These are phyloP conservation scores for Agapetus fuscipes DNA, from an alignment of 2,888 invertebrate species.

Conservation along the genomic window DNA sequence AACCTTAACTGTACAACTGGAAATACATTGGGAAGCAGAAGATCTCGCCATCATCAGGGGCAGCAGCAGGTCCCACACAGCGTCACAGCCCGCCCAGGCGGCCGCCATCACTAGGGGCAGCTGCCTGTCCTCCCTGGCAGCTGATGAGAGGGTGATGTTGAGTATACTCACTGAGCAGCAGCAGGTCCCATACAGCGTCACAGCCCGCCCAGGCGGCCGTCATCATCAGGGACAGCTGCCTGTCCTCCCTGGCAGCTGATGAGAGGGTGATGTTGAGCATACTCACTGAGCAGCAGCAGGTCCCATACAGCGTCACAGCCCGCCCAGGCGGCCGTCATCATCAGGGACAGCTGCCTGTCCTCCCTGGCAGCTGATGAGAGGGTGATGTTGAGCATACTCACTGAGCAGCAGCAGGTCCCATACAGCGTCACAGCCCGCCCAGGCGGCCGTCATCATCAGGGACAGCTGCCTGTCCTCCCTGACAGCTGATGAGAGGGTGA, in stretches of 20 bases:
- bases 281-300: conserved; percentile 47
- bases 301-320: conserved; percentile 84
- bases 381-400: too few species aligned
- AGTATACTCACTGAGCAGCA: conserved; percentile 42
- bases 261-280: conserved; percentile 1
- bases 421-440: conserved; percentile 79
- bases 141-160: too few species aligned
- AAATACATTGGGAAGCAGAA: too few species aligned
- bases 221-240: conserved; percentile 73
- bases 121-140: conserved; percentile 70
- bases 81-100: conserved; percentile 80
- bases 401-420: conserved; percentile 65
- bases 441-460: conserved; percentile 74
- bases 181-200: conserved; percentile 76
- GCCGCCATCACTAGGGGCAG: conserved; percentile 76
- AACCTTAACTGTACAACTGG: too few species aligned
- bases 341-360: conserved; percentile 71
- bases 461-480: conserved; percentile 72
- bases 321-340: conserved; percentile 79
- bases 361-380: conserved; percentile 70
- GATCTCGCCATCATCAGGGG: too few species aligned
- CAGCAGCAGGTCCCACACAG: conserved; percentile 71
- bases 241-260: conserved; percentile 69
- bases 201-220: conserved; percentile 83
- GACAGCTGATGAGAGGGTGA: too few species aligned